phyloP scores from a whole-genome alignment of 2,113 vertebrate genomes.

The Cyanistes caeruleus region DNA sequence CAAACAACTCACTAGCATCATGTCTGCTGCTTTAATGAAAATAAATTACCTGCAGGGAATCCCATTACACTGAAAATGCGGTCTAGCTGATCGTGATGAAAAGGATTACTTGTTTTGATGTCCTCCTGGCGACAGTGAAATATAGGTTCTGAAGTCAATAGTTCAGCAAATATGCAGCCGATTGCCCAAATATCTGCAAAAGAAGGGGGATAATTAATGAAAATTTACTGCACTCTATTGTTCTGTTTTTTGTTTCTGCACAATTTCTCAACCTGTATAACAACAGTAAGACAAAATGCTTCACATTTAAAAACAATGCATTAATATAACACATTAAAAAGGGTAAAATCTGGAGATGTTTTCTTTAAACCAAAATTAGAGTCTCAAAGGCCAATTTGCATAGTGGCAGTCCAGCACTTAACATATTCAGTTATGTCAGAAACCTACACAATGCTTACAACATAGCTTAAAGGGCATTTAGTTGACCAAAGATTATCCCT shows the following conservation, averaged over 20 bases:
- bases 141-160: slow-evolving; percentile 96
- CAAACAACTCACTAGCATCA: not conserved
- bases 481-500: not conserved
- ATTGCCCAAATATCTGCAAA: slow-evolving; percentile 98
- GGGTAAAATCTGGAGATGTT: not conserved
- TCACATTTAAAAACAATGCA: not conserved
- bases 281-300: not conserved
- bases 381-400: not conserved
- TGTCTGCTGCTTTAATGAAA: slow-evolving; percentile 19
- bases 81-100: slow-evolving; percentile 97
- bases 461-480: not conserved
- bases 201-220: not conserved
- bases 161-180: slow-evolving; percentile 97
- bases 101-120: slow-evolving; percentile 99
- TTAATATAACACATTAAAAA: not conserved
- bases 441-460: not conserved
- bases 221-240: not conserved
- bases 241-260: not conserved
- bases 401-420: not conserved
- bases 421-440: not conserved
- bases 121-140: slow-evolving; percentile 99
- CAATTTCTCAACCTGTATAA: not conserved
- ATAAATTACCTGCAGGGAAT: slow-evolving; percentile 92
- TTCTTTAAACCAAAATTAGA: not conserved
- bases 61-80: slow-evolving; percentile 99